Base-by-base conservation (phyloP, 1,140 invertebrate species). In the Drosophila santomea region DNA sequence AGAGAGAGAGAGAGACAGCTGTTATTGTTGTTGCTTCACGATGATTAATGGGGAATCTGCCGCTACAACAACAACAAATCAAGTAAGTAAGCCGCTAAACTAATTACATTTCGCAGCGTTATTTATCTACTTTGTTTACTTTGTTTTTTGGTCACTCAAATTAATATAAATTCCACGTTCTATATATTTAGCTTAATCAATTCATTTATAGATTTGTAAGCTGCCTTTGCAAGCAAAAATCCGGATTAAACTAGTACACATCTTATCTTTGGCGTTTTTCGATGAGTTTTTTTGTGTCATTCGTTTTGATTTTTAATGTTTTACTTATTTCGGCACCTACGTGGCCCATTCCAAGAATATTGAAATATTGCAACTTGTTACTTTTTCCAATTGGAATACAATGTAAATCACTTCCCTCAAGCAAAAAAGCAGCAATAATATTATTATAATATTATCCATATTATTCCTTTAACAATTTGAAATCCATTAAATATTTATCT, bases 31-130 rank as follows among this genome's bases (percentile, higher is more conserved):
- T n/a, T 66, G 45, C 15, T 10, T 14, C 23, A 38, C 64, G 41
- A 57, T 57, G 67, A 57, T 71, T 71, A 48, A 47, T 69, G 64
- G 56, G 17, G 39, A 54, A 41, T 17, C 25, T 36, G 25, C 35
- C 23, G 64, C 17, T 10, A 14, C 17, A 17, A 36, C 47, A 17
- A 36, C 45, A 68, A 25, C 14, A 39, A 38, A 45, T 51, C 69
- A 44, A 73, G 69, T 73, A 73, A 72, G 14, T 61, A 72, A 51
- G 17, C 39, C 38, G 45, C 10, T 28, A n/a, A 55, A 44, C 52
- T 55, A 55, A 69, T 45, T 14, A 28, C 14, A 38, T 66, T 61
- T 5, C 3, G 38, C 10, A 59, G 8, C 10, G 7, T 14, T 11
- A 10, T 50, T 10, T 48, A 4, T 50, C 38, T 14, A 10, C 12